A percentile compares a stretch with the other conserved stretches of the same genome.
Evolutionary conservation across 2,797 vertebrate genomes (phyloP).

Genomic region (Hydrophis major): DNA sequence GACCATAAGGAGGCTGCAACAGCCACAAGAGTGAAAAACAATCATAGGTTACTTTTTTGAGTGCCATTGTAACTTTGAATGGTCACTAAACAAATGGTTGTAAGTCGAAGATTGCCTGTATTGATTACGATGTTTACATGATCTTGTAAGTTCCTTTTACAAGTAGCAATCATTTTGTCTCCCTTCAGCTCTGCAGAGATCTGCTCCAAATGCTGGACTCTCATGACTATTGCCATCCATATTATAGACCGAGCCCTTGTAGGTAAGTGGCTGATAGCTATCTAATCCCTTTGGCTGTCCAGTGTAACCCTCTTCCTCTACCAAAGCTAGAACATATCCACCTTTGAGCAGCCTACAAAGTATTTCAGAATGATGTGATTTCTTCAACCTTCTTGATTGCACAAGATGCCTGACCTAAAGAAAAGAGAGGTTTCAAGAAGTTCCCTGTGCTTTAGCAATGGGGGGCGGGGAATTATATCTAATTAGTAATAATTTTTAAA

Average conservation of each 20-base stretch:
- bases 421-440: not conserved
- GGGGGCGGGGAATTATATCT: not conserved
- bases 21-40: not conserved
- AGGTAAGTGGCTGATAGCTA: slow-evolving; percentile 67
- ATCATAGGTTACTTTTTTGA: not conserved
- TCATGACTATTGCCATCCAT: slow-evolving; percentile 91
- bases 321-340: not conserved
- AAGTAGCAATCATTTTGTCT: slow-evolving; percentile 8
- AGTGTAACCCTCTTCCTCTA: not conserved
- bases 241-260: slow-evolving; percentile 85
- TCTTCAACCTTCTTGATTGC: not conserved
- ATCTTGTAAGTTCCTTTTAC: not conserved
- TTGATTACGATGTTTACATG: not conserved
- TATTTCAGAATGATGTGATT: not conserved
- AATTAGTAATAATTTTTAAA: not conserved
- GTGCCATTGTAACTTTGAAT: not conserved
- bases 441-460: not conserved
- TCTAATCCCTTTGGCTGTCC: no score
- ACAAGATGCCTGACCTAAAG: not conserved
- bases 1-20: not conserved
- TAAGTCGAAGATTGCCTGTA: not conserved
- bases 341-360: not conserved
- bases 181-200: slow-evolving; percentile 88
- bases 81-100: not conserved
- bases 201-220: slow-evolving; percentile 92